Percentiles rank a stretch among this genome's conserved stretches.
These are phyloP conservation scores for Tetraodon nigroviridis DNA, from an alignment of 2,113 vertebrate species.

Conservation along the genomic window DNA sequence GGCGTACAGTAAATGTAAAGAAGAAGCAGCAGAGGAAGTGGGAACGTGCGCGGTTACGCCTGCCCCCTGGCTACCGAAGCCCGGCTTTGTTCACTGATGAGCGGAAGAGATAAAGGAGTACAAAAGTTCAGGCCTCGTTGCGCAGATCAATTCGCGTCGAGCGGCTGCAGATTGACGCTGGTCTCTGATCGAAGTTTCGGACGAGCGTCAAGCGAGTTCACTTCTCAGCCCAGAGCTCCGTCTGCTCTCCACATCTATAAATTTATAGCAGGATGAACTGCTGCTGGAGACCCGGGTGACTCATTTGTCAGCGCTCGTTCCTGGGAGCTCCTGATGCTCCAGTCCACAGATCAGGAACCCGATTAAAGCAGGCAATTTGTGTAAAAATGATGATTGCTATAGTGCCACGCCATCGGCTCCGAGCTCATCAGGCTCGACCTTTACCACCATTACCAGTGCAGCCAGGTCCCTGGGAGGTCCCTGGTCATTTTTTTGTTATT, in stretches of 20 bases:
- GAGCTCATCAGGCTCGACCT: conserved; percentile 56
- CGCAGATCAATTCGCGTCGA: conserved; percentile 13
- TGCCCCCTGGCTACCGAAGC: neutral
- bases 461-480: conserved; percentile 39
- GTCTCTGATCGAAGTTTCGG: conserved; percentile 19
- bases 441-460: conserved; percentile 37
- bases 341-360: conserved; percentile 72
- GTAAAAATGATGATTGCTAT: conserved; percentile 63
- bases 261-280: conserved; percentile 51
- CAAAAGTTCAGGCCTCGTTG: neutral
- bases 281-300: conserved; percentile 49
- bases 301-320: conserved; percentile 69
- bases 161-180: conserved; percentile 3
- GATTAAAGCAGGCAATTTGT: conserved; percentile 74
- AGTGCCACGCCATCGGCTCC: conserved; percentile 45
- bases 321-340: conserved; percentile 58
- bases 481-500: conserved; percentile 65
- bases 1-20: neutral
- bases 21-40: neutral
- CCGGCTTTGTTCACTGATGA: neutral
- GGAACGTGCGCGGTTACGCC: neutral
- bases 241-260: neutral
- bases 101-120: neutral
- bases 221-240: neutral
- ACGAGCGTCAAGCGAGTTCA: neutral